phyloP scores from a whole-genome alignment of 2,888 invertebrate genomes.

The Osmoderma eremita region DNA sequence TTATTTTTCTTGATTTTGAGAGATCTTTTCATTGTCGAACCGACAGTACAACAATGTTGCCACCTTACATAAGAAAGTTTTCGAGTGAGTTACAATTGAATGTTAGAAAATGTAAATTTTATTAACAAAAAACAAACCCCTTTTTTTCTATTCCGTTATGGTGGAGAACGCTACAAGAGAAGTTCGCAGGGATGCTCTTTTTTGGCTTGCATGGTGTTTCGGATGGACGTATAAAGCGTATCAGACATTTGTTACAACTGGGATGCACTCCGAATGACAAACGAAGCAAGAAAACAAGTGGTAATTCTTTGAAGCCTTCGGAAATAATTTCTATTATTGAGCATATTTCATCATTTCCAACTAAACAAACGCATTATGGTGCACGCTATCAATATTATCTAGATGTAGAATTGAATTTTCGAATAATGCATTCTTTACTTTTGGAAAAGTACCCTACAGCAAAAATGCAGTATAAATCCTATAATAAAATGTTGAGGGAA shows the following conservation, averaged over 20 bases:
- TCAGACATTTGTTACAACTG: neutral
- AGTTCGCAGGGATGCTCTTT: too few relatives aligned
- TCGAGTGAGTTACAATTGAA: too few relatives aligned
- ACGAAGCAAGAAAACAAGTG: neutral
- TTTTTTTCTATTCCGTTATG: neutral
- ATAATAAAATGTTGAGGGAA: neutral
- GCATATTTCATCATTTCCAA: neutral
- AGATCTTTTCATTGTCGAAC: too few relatives aligned
- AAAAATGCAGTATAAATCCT: neutral
- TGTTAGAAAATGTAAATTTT: too few relatives aligned
- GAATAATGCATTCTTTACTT: neutral
- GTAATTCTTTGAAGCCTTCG: neutral
- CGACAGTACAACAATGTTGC: too few relatives aligned
- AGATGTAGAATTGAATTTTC: too few relatives aligned
- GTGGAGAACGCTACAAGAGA: too few relatives aligned
- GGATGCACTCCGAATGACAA: constrained; percentile 1
- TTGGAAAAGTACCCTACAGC: neutral
- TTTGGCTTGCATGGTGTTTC: too few relatives aligned
- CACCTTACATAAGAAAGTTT: too few relatives aligned
- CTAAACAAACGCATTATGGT: neutral
- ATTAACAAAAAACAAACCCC: neutral
- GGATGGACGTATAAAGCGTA: too few relatives aligned
- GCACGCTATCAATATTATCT: neutral
- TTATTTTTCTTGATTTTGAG: too few relatives aligned
- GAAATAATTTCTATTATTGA: constrained; percentile 2